Conservation (phyloP, 2,888 invertebrate genomes). For the Cataglyphis albicans region DNA sequence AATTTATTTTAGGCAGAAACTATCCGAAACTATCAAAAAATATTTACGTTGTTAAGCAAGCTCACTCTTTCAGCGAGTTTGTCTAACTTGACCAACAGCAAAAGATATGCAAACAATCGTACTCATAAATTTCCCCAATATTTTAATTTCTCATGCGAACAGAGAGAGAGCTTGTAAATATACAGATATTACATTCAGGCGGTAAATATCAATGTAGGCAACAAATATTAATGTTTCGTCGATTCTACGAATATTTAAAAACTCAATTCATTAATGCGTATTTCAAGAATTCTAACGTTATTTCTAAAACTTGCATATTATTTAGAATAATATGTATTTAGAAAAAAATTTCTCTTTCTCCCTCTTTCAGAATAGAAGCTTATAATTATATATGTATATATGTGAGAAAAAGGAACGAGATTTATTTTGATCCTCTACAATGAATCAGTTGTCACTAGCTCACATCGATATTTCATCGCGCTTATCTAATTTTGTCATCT, state of each 20-base stretch:
- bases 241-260: conserved; percentile 25
- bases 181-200: conserved; percentile 49
- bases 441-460: neutral
- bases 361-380: neutral
- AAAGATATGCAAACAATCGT: conserved; percentile 21
- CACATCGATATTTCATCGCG: neutral
- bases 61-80: conserved; percentile 26
- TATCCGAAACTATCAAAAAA: conserved; percentile 36
- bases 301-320: neutral
- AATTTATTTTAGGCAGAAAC: neutral
- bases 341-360: neutral
- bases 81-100: neutral
- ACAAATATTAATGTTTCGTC: conserved; percentile 42
- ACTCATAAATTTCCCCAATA: conserved; percentile 57
- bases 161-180: conserved; percentile 23
- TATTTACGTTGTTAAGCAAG: conserved; percentile 19
- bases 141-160: conserved; percentile 38
- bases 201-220: conserved; percentile 45
- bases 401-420: neutral
- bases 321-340: neutral
- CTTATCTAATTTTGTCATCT: conserved; percentile 22
- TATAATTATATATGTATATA: neutral
- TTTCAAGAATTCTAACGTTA: neutral
- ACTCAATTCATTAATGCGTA: conserved; percentile 11
- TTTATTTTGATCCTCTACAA: conserved; percentile 4